Evolutionary conservation across 2,888 invertebrate genomes (phyloP).

Genomic region (Tinea pellionella): DNA sequence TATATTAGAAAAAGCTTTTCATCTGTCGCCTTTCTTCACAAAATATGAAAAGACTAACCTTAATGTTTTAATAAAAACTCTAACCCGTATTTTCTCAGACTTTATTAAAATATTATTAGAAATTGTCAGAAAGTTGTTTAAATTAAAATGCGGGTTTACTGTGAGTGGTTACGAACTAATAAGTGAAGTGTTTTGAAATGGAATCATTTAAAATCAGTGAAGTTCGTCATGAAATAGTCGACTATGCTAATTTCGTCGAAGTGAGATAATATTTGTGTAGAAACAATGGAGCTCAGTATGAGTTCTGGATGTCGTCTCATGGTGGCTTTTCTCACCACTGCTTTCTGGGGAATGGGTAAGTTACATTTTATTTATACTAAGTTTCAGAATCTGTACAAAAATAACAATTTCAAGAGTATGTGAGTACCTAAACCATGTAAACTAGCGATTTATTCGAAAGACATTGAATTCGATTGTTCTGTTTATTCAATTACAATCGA

Average conservation of each 20-base stretch:
- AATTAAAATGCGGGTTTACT: not conserved
- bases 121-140: not conserved
- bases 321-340: constrained; percentile 56
- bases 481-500: too few species aligned
- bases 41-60: constrained; percentile 1
- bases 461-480: too few species aligned
- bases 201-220: constrained; percentile 1
- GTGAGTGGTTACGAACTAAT: constrained; percentile 3
- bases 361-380: constrained; percentile 16
- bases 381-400: too few species aligned
- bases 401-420: too few species aligned
- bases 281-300: constrained; percentile 45
- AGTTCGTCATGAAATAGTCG: not conserved
- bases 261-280: not conserved
- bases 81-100: not conserved
- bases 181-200: not conserved
- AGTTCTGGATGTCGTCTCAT: constrained; percentile 51
- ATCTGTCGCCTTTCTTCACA: constrained; percentile 8
- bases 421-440: too few species aligned
- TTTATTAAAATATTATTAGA: not conserved
- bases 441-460: too few species aligned
- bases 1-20: constrained; percentile 11
- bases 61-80: constrained; percentile 3
- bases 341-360: constrained; percentile 64
- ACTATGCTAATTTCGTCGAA: not conserved